Conservation (phyloP, 2,888 invertebrate species). For the Ferdinandea cuprea region DNA sequence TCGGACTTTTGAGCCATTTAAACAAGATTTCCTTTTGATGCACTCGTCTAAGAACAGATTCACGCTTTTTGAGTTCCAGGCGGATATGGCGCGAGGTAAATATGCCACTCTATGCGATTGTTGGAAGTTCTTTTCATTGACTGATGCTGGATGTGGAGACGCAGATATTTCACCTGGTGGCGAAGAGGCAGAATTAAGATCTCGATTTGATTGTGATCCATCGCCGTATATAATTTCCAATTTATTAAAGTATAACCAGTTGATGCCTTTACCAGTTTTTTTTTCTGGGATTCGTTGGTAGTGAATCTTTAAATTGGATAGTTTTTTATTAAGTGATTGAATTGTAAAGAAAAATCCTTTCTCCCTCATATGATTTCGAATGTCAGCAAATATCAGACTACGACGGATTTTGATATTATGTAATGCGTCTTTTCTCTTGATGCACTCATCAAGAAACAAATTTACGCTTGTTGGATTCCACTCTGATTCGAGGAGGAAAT, state of each 20-base stretch:
- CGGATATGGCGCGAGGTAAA: constrained; percentile 8
- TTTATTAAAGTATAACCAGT: constrained; percentile 58
- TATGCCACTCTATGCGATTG: too few relatives aligned
- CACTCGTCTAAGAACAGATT: constrained; percentile 61
- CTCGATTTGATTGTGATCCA: not conserved
- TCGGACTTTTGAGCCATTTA: constrained; percentile 32
- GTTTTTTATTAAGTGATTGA: constrained; percentile 51
- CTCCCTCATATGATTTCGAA: constrained; percentile 32
- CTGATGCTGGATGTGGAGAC: not conserved
- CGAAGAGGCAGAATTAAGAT: not conserved
- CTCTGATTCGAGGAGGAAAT: too few relatives aligned
- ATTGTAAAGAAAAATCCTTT: constrained; percentile 44
- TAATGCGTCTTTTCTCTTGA: constrained; percentile 39
- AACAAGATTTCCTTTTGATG: constrained; percentile 29
- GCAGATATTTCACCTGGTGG: not conserved
- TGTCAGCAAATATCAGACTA: constrained; percentile 29
- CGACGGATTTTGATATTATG: constrained; percentile 31
- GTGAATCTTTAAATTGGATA: constrained; percentile 52
- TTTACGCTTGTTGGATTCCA: constrained; percentile 47
- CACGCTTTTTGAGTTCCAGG: constrained; percentile 39
- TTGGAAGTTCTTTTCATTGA: too few relatives aligned
- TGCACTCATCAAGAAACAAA: constrained; percentile 58
- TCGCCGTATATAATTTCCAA: constrained; percentile 50
- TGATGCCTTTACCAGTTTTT: not conserved
- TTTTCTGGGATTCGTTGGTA: constrained; percentile 7